A percentile compares a stretch with the other conserved stretches of the same genome.
phyloP scores from a whole-genome alignment of 2,797 vertebrate genomes.

The Hypotaenidia philippensis region DNA sequence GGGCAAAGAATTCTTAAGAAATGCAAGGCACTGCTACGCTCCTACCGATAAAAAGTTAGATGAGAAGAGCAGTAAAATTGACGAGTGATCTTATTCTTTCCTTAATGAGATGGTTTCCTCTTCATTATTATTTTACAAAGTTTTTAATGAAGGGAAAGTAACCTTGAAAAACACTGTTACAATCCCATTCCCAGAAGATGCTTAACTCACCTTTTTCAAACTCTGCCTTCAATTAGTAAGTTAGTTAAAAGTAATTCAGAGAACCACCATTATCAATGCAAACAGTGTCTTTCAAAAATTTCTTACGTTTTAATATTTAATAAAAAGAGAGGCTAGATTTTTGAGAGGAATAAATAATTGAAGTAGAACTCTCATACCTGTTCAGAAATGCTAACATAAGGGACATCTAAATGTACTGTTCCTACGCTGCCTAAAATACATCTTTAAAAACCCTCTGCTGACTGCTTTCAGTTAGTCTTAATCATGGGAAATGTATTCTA shows the following conservation, averaged over 20 bases:
- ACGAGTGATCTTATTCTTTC: slow-evolving; percentile 73
- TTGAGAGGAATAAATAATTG: slow-evolving; percentile 63
- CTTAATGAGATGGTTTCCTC: slow-evolving; percentile 76
- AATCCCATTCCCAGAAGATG: slow-evolving; percentile 75
- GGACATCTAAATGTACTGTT: slow-evolving; percentile 27
- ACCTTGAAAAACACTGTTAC: slow-evolving; percentile 80
- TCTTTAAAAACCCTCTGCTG: slow-evolving; percentile 27
- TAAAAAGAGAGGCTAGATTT: slow-evolving; percentile 58
- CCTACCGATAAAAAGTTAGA: slow-evolving; percentile 58
- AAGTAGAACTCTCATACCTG: slow-evolving; percentile 49
- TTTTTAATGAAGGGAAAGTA: slow-evolving; percentile 82
- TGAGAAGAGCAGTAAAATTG: slow-evolving; percentile 50
- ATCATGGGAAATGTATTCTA: slow-evolving; percentile 7
- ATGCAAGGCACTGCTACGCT: neutral
- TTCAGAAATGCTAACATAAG: slow-evolving; percentile 51
- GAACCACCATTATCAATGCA: slow-evolving; percentile 74
- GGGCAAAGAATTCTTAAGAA: slow-evolving; percentile 66
- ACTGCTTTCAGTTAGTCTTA: slow-evolving; percentile 30
- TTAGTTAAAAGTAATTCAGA: slow-evolving; percentile 74
- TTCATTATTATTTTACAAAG: slow-evolving; percentile 81
- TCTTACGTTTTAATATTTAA: slow-evolving; percentile 69
- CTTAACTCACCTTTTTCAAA: slow-evolving; percentile 69
- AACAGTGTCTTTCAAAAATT: slow-evolving; percentile 65
- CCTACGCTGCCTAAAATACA: neutral
- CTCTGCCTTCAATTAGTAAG: slow-evolving; percentile 72